Conservation (phyloP, 2,797 vertebrate species). For the Siniperca undulata region DNA sequence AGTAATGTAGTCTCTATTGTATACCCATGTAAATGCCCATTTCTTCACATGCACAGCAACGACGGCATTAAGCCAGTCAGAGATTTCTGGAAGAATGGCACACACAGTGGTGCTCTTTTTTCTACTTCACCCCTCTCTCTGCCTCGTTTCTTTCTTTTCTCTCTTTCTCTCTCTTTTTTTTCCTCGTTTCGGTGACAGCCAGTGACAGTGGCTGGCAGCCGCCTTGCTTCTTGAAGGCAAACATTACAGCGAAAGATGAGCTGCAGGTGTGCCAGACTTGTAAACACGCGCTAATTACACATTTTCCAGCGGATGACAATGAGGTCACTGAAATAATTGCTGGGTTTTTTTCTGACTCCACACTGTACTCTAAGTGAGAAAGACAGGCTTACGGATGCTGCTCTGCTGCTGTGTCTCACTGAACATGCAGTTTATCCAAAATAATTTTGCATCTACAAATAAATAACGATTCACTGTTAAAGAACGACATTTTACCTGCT, state of each 20-base stretch:
- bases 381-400: constrained; percentile 77
- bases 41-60: constrained; percentile 94
- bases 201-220: constrained; percentile 94
- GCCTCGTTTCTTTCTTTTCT: constrained; percentile 34
- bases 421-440: constrained; percentile 35
- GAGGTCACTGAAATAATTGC: constrained; percentile 98
- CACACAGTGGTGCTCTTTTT: constrained; percentile 75
- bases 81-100: constrained; percentile 95
- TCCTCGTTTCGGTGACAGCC: constrained; percentile 86
- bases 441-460: constrained; percentile 37
- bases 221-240: constrained; percentile 91
- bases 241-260: constrained; percentile 94
- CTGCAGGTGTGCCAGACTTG: constrained; percentile 98
- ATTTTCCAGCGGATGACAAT: constrained; percentile 95
- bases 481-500: constrained; percentile 23
- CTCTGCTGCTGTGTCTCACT: constrained; percentile 30
- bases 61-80: constrained; percentile 94
- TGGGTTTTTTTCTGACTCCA: constrained; percentile 60
- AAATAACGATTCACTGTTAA: constrained; percentile 7
- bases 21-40: constrained; percentile 94
- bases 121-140: constrained; percentile 73
- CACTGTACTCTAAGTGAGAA: constrained; percentile 87
- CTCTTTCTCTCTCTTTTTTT: constrained; percentile 25
- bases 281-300: constrained; percentile 96
- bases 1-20: constrained; percentile 98